phyloP scores from a whole-genome alignment of 2,797 vertebrate genomes.

The Scomberomorus guttatus region DNA sequence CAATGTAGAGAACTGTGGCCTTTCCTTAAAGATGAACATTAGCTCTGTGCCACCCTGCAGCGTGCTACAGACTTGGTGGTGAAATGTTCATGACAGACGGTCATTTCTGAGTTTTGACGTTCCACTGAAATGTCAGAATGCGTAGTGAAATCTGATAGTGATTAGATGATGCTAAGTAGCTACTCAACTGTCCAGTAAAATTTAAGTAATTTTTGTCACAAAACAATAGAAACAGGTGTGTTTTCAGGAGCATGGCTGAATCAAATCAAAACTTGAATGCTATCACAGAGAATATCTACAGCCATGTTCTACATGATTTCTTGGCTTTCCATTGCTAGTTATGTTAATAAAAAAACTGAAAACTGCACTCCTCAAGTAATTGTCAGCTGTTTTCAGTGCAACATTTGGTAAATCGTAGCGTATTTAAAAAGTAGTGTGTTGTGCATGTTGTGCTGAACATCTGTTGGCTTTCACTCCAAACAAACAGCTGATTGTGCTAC shows the following conservation, averaged over 20 bases:
- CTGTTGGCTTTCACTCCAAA: background rate
- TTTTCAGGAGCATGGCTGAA: background rate
- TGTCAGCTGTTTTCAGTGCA: background rate
- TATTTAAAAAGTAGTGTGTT: background rate
- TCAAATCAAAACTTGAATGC: background rate
- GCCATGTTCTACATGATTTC: background rate
- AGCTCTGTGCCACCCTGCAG: background rate
- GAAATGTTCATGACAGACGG: slow-evolving; percentile 15
- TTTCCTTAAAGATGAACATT: background rate
- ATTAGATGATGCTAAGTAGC: background rate
- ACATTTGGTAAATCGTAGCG: background rate
- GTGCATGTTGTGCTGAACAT: background rate
- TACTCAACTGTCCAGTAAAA: background rate
- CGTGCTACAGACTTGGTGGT: background rate
- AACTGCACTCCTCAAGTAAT: background rate
- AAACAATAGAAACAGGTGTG: background rate
- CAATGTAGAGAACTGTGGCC: background rate
- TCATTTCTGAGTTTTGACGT: slow-evolving; percentile 29
- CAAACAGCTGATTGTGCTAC: background rate
- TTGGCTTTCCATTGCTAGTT: background rate
- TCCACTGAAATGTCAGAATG: slow-evolving; percentile 11
- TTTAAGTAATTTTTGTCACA: background rate
- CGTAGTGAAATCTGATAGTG: slow-evolving; percentile 8
- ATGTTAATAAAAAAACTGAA: background rate
- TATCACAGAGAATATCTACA: background rate